Evolutionary conservation across 2,888 invertebrate species (phyloP).

Genomic region (Leistus spinibarbis): DNA sequence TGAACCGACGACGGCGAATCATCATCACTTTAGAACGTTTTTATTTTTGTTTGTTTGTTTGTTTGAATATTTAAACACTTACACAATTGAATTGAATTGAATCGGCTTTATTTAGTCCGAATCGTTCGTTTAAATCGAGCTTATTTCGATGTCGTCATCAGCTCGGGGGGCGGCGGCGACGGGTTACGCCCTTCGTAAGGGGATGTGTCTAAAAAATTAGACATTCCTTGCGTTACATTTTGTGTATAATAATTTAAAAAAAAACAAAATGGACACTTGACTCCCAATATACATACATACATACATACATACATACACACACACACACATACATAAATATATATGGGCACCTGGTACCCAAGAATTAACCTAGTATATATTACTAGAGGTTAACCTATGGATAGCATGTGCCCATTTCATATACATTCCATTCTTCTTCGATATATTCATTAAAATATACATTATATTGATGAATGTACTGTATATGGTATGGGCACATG

Average conservation of each 20-base stretch:
- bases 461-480: no score
- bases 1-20: no score
- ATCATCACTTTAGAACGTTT: no score
- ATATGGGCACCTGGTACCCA: no score
- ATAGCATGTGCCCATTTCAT: no score
- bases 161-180: slow-evolving; percentile 53
- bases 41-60: background rate
- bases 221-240: background rate
- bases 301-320: background rate
- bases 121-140: background rate
- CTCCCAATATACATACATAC: no score
- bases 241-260: background rate
- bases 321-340: background rate
- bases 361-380: no score
- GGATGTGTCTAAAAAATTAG: slow-evolving; percentile 51
- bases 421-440: no score
- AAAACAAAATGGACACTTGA: background rate
- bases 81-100: background rate
- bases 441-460: no score
- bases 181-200: slow-evolving; percentile 57
- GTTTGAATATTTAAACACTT: background rate
- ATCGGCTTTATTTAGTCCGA: no score
- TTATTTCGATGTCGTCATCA: slow-evolving; percentile 2
- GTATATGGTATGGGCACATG: no score
- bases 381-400: no score